phyloP scores from a whole-genome alignment of 2,113 vertebrate genomes.

The Rhinogobius similis region DNA sequence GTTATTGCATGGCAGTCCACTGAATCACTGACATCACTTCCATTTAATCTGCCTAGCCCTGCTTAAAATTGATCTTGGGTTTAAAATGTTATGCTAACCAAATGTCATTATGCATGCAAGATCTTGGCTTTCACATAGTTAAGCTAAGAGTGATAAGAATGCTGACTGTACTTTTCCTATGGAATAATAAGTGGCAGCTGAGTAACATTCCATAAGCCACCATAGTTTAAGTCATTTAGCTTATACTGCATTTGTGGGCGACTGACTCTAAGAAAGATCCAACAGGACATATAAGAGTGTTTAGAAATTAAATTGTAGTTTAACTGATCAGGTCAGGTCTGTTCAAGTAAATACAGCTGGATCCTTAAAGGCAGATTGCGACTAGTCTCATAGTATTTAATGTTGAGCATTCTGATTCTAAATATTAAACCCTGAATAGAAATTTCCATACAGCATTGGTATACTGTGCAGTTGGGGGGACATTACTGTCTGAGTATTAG shows the following conservation, averaged over 20 bases:
- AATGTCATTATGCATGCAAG: conserved; percentile 43
- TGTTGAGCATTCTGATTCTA: too few species aligned
- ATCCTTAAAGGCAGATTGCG: too few species aligned
- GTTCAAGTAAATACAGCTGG: too few species aligned
- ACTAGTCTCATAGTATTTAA: too few species aligned
- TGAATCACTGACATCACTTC: conserved; percentile 64
- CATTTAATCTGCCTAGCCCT: conserved; percentile 47
- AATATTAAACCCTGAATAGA: too few species aligned
- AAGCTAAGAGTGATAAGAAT: conserved; percentile 42
- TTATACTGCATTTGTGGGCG: conserved; percentile 27
- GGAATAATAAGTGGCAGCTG: conserved; percentile 54
- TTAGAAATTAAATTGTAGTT: too few species aligned
- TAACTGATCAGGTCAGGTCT: too few species aligned
- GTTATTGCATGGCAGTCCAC: conserved; percentile 32
- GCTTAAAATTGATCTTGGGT: conserved; percentile 53
- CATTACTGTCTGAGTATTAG: too few species aligned
- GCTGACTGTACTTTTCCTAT: conserved; percentile 50
- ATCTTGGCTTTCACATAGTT: conserved; percentile 53
- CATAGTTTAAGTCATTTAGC: conserved; percentile 45
- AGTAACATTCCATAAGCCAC: conserved; percentile 37
- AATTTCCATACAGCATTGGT: too few species aligned
- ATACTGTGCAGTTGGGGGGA: too few species aligned
- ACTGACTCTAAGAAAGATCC: conserved; percentile 45
- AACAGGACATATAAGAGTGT: not conserved
- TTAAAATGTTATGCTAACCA: conserved; percentile 46